Base-by-base conservation (phyloP, 1,140 invertebrate genomes). In the Drosophila takahashii region DNA sequence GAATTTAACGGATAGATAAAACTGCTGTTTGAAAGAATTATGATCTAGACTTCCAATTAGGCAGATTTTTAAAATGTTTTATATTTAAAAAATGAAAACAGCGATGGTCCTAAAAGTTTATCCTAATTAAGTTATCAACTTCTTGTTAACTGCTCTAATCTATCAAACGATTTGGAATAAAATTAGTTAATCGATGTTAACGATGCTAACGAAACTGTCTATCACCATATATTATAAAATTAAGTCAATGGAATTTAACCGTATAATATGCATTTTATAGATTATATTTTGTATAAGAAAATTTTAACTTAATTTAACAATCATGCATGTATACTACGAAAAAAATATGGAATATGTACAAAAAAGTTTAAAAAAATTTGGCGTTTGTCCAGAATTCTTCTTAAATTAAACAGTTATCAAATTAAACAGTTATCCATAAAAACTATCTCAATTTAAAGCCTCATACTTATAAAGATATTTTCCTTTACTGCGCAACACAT, bases 131-230 rank as follows among this genome's bases (percentile, higher is more conserved):
- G 16, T 58, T 58, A 58, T 34, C 16, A 50, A 34, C 41, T 22
- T 48, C 15, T 32, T 22, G 16, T 44, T 48, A 57, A 47, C 13
- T 9, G 29, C 48, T 1, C 54, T 48, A 58, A 58, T 22, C 54
- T 3, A 18, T 32, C n/a, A 50, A 48, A 32, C 18, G 3, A 48
- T 32, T 32, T 32, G 13, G 13, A 7, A 15, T 11, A 5, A 58
- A 51, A 15, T 41, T 13, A 5, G 3, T 16, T 27, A 39, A 29
- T 41, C 6, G 3, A 57, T 29, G 34, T 18, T 61, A 57, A 57
- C 3, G 8, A 41, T 32, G 26, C 16, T 29, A 61, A 41, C 34
- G 8, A 29, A 27, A 60, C 32, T 53, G 32, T 29, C 32, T 53
- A 27, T 3, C 7, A 11, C 13, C 34, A 26, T 59, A 36, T 26